A percentile compares a stretch with the other conserved stretches of the same genome.
Conservation (phyloP, 2,113 vertebrate genomes). For the Baryphthengus martii region DNA sequence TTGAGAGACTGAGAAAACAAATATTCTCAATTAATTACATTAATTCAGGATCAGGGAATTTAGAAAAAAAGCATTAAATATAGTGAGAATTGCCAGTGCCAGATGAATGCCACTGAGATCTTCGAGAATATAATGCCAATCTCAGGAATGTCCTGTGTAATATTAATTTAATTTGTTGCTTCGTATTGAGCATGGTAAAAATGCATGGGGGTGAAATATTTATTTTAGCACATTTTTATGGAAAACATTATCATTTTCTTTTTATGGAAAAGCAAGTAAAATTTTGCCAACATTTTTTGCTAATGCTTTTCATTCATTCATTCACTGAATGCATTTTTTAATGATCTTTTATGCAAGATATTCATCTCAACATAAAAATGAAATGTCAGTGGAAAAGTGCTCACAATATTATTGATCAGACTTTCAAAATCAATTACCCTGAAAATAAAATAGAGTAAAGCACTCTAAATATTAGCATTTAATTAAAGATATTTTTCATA, state of each 20-base stretch:
- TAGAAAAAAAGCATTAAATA: neutral
- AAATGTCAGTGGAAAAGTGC: neutral
- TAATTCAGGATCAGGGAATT: neutral
- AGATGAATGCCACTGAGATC: neutral
- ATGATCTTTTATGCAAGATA: neutral
- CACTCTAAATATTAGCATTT: neutral
- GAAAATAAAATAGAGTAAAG: neutral
- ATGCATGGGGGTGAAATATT: accelerated
- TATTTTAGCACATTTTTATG: neutral
- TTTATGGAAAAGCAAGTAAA: neutral
- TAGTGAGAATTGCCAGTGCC: neutral
- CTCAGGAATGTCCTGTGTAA: neutral
- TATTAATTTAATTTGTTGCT: neutral
- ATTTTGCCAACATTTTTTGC: neutral
- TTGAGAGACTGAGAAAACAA: neutral
- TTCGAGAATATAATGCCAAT: neutral
- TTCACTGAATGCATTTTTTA: neutral
- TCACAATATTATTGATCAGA: neutral
- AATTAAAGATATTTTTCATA: neutral
- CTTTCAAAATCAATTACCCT: neutral
- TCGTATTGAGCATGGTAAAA: neutral
- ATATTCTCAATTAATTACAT: neutral
- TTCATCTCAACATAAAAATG: neutral
- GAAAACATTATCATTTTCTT: neutral
- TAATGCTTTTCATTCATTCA: neutral